These are phyloP conservation scores for Oeneis ivallda DNA, from an alignment of 2,888 invertebrate genomes.

Conservation along the genomic window DNA sequence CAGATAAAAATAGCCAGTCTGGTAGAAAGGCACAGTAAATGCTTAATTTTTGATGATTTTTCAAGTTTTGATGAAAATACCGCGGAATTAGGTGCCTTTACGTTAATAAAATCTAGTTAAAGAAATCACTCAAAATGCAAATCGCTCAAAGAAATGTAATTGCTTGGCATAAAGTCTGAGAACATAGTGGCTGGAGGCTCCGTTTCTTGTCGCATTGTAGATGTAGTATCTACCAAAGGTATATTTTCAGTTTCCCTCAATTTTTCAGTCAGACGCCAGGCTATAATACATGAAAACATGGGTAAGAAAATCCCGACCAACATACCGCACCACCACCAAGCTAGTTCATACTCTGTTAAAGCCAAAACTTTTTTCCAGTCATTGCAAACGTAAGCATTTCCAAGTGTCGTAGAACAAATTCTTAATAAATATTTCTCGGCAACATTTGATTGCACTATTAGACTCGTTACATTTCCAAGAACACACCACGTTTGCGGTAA, in stretches of 20 bases:
- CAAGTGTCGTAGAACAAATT: constrained; percentile 54
- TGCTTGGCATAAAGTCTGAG: constrained; percentile 52
- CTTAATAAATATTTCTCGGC: constrained; percentile 50
- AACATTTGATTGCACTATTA: constrained; percentile 44
- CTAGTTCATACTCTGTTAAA: constrained; percentile 37
- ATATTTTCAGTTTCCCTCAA: constrained; percentile 47
- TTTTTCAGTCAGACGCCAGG: constrained; percentile 46
- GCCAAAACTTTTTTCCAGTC: constrained; percentile 41
- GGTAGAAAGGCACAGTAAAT: no score
- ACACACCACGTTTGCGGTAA: constrained; percentile 61
- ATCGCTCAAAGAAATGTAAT: constrained; percentile 5
- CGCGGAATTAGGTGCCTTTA: no score
- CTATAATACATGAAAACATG: constrained; percentile 48
- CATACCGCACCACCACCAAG: constrained; percentile 55
- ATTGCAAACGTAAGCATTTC: constrained; percentile 49
- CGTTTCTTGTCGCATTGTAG: constrained; percentile 50
- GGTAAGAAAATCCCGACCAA: constrained; percentile 55
- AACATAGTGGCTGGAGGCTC: constrained; percentile 58
- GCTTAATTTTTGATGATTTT: no score
- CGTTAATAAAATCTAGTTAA: constrained; percentile 1
- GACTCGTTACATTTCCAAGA: constrained; percentile 44
- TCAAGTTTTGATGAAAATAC: no score
- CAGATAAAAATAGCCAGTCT: no score
- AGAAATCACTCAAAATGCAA: constrained; percentile 2
- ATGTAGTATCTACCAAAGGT: constrained; percentile 56